phyloP scores from a whole-genome alignment of 1,140 invertebrate genomes.

The Drosophila hydei region DNA sequence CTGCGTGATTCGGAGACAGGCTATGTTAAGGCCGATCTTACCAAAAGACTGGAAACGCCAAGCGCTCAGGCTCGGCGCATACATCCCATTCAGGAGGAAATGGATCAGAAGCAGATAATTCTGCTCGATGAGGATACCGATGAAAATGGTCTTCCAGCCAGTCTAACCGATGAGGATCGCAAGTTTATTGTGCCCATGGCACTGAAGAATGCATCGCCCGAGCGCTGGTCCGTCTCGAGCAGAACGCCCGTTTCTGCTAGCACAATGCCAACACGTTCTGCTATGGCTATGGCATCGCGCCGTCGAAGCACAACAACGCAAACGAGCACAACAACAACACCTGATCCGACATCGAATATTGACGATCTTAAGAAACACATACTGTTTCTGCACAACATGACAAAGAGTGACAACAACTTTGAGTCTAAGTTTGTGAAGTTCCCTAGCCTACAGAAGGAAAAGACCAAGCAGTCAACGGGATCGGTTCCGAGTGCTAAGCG shows the following conservation, averaged over 20 bases:
- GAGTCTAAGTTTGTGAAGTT: constrained; percentile 83
- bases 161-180: constrained; percentile 75
- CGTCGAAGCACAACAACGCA: constrained; percentile 37
- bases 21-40: constrained; percentile 73
- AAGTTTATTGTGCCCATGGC: constrained; percentile 83
- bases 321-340: constrained; percentile 45
- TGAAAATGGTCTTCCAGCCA: constrained; percentile 73
- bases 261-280: constrained; percentile 30
- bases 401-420: constrained; percentile 78
- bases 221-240: constrained; percentile 42
- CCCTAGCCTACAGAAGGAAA: constrained; percentile 75
- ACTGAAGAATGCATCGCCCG: constrained; percentile 74
- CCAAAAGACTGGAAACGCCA: constrained; percentile 59
- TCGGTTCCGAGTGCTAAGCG: constrained; percentile 44
- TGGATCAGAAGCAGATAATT: constrained; percentile 82
- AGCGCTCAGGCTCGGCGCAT: constrained; percentile 50
- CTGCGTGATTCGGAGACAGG: constrained; percentile 75
- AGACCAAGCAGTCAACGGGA: constrained; percentile 42
- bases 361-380: constrained; percentile 83
- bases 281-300: constrained; percentile 16
- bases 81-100: constrained; percentile 79
- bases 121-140: constrained; percentile 80
- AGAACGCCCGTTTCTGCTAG: constrained; percentile 12
- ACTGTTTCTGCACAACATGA: constrained; percentile 80
- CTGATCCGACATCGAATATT: constrained; percentile 65